These are phyloP conservation scores for Sarcophaga peregrina DNA, from an alignment of 1,140 invertebrate species.

Conservation along the genomic window DNA sequence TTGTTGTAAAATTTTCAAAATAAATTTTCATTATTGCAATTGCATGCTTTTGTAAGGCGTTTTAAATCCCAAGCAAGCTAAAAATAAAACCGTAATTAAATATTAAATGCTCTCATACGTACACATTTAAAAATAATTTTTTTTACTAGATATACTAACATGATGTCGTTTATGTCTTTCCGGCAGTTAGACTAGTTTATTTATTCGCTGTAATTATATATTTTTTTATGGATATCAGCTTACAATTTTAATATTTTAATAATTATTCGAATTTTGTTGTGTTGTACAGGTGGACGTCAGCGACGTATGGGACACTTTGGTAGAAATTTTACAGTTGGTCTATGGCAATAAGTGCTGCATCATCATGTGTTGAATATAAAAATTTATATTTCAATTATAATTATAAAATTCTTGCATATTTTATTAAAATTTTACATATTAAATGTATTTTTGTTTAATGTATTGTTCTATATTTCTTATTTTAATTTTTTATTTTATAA, in stretches of 20 bases:
- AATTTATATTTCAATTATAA: not conserved
- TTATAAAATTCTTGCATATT: constrained; percentile 4
- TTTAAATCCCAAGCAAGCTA: constrained; percentile 7
- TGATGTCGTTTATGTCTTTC: too few species aligned
- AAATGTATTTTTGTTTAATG: constrained; percentile 30
- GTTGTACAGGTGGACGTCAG: constrained; percentile 63
- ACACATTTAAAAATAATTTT: not conserved
- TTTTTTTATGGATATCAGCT: too few species aligned
- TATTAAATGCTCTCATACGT: constrained; percentile 35
- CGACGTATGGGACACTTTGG: constrained; percentile 65
- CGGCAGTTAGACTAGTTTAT: too few species aligned
- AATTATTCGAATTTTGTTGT: constrained; percentile 45
- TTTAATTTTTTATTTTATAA: not conserved
- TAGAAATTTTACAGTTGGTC: constrained; percentile 64
- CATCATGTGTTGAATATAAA: not conserved
- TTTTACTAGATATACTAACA: too few species aligned
- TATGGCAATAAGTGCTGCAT: constrained; percentile 53
- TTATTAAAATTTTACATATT: constrained; percentile 2
- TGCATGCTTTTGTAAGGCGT: constrained; percentile 10
- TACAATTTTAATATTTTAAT: too few species aligned
- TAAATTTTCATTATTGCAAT: not conserved
- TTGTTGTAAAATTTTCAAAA: constrained; percentile 17
- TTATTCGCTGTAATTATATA: too few species aligned
- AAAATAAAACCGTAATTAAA: constrained; percentile 1
- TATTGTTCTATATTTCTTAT: constrained; percentile 24